phyloP scores from a whole-genome alignment of 2,888 invertebrate species.

The Papilio demoleus region DNA sequence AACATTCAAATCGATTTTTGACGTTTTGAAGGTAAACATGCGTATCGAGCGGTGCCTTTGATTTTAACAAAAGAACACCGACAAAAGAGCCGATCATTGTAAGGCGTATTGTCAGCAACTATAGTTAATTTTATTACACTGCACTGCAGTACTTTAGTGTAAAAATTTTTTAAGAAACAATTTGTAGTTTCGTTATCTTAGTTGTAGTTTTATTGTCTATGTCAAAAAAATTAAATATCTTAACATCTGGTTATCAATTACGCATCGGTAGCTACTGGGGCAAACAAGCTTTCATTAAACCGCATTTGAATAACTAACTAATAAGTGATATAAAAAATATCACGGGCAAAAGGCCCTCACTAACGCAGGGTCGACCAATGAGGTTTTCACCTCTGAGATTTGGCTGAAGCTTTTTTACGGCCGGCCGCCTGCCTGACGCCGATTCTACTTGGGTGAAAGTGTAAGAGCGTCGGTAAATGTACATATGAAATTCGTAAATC shows the following conservation, averaged over 20 bases:
- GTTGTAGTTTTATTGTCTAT: background rate
- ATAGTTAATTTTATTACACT: slow-evolving; percentile 54
- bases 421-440: no score
- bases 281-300: no score
- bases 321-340: no score
- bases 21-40: slow-evolving; percentile 59
- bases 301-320: no score
- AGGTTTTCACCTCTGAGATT: no score
- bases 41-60: slow-evolving; percentile 72
- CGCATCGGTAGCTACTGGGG: background rate
- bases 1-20: slow-evolving; percentile 66
- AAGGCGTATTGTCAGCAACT: slow-evolving; percentile 48
- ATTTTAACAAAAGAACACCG: slow-evolving; percentile 67
- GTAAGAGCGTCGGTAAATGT: no score
- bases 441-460: no score
- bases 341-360: no score
- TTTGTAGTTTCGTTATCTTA: background rate
- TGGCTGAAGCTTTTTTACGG: no score
- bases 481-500: no score
- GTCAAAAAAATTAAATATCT: background rate
- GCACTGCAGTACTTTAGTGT: slow-evolving; percentile 40
- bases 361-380: no score
- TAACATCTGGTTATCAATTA: background rate
- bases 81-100: slow-evolving; percentile 67
- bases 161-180: slow-evolving; percentile 4